Evolutionary conservation across 2,113 vertebrate genomes (phyloP).

Genomic region (Hippocampus zosterae): DNA sequence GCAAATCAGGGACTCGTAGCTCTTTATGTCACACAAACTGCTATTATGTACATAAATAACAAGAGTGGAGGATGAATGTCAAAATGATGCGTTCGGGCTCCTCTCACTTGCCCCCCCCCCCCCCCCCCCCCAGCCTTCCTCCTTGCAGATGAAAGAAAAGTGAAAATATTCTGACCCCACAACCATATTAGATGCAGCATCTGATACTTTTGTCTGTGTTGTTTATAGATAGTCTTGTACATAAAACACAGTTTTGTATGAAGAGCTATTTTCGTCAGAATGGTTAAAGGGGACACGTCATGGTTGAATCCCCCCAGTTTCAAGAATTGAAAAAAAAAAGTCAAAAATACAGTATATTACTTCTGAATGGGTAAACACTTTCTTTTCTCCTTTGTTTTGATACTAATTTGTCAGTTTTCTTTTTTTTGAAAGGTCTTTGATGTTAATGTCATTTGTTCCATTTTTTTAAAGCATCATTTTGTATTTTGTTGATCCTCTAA

Average conservation of each 20-base stretch:
- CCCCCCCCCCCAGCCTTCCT: neutral
- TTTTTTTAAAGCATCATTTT: constrained; percentile 62
- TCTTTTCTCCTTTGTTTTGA: constrained; percentile 68
- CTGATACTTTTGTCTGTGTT: constrained; percentile 63
- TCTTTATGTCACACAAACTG: constrained; percentile 70
- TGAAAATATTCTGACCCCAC: constrained; percentile 48
- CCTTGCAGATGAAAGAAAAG: constrained; percentile 42
- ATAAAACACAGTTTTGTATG: constrained; percentile 98
- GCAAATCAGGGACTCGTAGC: constrained; percentile 75
- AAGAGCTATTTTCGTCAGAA: constrained; percentile 98
- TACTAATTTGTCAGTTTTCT: constrained; percentile 72
- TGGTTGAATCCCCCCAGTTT: constrained; percentile 63
- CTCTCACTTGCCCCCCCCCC: constrained; percentile 29
- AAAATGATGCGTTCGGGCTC: constrained; percentile 50
- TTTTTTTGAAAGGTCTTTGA: constrained; percentile 66
- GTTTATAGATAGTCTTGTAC: constrained; percentile 83
- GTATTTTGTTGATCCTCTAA: constrained; percentile 71
- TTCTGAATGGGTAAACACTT: constrained; percentile 61
- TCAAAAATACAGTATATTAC: constrained; percentile 64
- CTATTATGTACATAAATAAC: constrained; percentile 61
- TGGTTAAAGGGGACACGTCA: constrained; percentile 84
- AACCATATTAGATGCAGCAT: constrained; percentile 51
- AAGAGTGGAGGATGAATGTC: constrained; percentile 62
- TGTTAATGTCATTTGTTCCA: constrained; percentile 77
- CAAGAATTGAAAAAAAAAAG: constrained; percentile 73